Conservation (phyloP, 1,140 invertebrate species). For the Sarcophaga peregrina region DNA sequence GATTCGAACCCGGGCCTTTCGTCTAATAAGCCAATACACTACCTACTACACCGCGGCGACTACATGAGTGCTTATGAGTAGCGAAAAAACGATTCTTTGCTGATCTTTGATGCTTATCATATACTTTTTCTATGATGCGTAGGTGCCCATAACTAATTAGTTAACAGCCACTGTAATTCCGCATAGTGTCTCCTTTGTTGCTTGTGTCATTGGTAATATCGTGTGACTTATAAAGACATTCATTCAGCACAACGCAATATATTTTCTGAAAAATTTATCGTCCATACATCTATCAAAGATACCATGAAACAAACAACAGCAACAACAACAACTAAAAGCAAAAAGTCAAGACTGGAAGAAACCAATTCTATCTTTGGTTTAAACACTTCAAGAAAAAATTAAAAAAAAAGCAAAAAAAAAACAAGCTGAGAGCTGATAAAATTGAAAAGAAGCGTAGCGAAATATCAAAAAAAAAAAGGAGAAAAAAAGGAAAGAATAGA, state of each 20-base stretch:
- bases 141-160: too few species aligned
- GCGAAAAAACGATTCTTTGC: too few species aligned
- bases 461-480: too few species aligned
- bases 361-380: neutral
- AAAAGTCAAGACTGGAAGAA: neutral
- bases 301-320: neutral
- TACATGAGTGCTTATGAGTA: too few species aligned
- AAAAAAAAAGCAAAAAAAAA: neutral
- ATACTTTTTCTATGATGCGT: too few species aligned
- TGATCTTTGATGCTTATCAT: too few species aligned
- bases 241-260: neutral
- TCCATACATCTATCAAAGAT: conserved; percentile 25
- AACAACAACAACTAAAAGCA: neutral
- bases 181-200: neutral
- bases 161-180: too few species aligned
- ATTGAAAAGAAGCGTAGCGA: neutral
- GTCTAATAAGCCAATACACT: too few species aligned
- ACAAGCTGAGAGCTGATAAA: neutral
- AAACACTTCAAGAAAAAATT: neutral
- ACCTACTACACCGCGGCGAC: too few species aligned
- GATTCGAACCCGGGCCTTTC: too few species aligned
- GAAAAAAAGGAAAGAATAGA: neutral
- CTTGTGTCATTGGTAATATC: neutral
- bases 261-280: conserved; percentile 9
- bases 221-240: neutral